Evolutionary conservation across 37 sponge, comb jelly and placozoan genomes (phyloP), one percentile per base, ranked within the genome.

Genomic region (Dysidea cf. avara): DNA sequence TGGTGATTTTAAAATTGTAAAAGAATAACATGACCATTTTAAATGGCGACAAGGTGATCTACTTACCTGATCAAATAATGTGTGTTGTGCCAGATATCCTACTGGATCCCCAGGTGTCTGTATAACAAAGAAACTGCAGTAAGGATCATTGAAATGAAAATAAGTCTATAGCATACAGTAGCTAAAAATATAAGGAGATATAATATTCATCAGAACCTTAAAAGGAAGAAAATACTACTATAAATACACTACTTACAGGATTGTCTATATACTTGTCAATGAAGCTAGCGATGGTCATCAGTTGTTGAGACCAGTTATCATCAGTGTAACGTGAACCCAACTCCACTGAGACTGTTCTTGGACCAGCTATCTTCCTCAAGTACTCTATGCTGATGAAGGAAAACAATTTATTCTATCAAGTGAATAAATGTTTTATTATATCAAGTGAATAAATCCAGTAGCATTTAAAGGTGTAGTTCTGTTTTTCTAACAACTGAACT

Each of bases 31-130:
- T n/a, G n/a, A n/a, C n/a, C n/a, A n/a, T n/a, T n/a, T n/a, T n/a
- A n/a, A n/a, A n/a, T n/a, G n/a, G n/a, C n/a, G n/a, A n/a, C n/a
- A n/a, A n/a, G n/a, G n/a, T n/a, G n/a, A n/a, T n/a, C n/a, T n/a
- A n/a, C n/a, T n/a, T 56, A 92, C 87, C 84, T 97, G 99, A 18
- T 91, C 83, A 80, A 97, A 97, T 31, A 97, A 72, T n/a, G 79
- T 89, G 60, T 94, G 95, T 74, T 97, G 99, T 25, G 99, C 99
- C 29, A 97, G 56, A 56, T 97, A 97, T 9, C 89, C 99, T 9
- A 51, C 78, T n/a, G 51, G 67, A 17, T 78, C 51, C 20, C 52
- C 56, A 7, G 39, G 9, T 16, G 35, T 20, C 16, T 26, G 61
- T 29, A 58, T 29, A 16, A 50, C 17, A 18, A 20, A 20, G 53